Base-by-base conservation (phyloP, 2,888 invertebrate genomes). In the Oscheius sp. region DNA sequence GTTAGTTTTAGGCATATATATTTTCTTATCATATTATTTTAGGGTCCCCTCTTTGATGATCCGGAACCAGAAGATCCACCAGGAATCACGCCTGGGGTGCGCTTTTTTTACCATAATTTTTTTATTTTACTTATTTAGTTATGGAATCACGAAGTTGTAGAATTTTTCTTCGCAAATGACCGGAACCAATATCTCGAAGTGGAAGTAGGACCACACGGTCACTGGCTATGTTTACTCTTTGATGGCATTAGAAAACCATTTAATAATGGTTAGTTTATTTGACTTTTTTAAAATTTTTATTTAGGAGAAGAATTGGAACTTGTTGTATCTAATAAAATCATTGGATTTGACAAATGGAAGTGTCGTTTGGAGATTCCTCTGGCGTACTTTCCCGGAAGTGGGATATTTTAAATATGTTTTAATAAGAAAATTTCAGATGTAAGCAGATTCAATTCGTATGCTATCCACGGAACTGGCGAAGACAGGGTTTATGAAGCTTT, bases 401-500 rank as follows among this genome's bases (percentile, higher is more conserved):
- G 3, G 35, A 35, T 18, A 7, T 49, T 21, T 18, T 25, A 23
- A 23, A 23, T 55, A 55, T 35, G 76, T 72, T 72, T 61, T 21
- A 18, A 9, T 29, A 3, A 35, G 9, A 35, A 35, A 41, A 52
- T 21, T 64, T n/a, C 77, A 86, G 87, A 76, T 55, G 89, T 91
- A 5, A 85, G 88, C 45, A 89, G 89, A 74, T 90, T 91, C 84
- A 91, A 91, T 81, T 91, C 91, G 3, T 91, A 90, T 81, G 90
- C 91, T 53, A 91, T 91, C 49, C 91, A 91, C 77, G 91, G 91
- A 0, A 85, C 86, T 12, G 90, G 86, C 1, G 84, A 83, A 1
- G 83, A 87, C 5, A 83, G 91, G 12, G 82, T 84, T 29, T 91
- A 91, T 81, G 89, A 90, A 79, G 87, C 91, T 0, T 85, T 91